Conservation (phyloP, 2,888 invertebrate species). For the Eremobia ochroleuca region DNA sequence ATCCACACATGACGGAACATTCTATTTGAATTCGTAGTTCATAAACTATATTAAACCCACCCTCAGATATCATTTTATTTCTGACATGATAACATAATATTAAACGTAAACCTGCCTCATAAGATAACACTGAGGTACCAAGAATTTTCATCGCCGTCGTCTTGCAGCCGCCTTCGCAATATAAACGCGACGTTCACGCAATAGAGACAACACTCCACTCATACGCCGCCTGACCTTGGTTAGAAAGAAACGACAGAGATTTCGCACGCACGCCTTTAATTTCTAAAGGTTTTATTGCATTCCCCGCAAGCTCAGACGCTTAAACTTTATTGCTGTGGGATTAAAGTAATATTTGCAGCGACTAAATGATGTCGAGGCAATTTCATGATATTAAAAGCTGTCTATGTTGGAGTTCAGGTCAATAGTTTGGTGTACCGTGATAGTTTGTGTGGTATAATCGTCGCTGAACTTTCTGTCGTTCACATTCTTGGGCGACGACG, state of each 20-base stretch:
- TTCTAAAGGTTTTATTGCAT: conserved; percentile 90
- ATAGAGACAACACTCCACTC: conserved; percentile 83
- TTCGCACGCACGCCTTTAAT: conserved; percentile 84
- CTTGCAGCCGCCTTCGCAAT: conserved; percentile 87
- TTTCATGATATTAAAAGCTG: conserved; percentile 89
- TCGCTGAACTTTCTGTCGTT: conserved; percentile 82
- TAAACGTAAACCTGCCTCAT: conserved; percentile 87
- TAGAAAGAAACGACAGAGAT: conserved; percentile 87
- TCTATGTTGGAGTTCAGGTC: conserved; percentile 86
- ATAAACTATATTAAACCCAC: conserved; percentile 75
- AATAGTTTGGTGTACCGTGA: conserved; percentile 86
- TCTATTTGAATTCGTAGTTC: conserved; percentile 70
- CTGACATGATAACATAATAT: conserved; percentile 86
- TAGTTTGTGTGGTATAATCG: conserved; percentile 85
- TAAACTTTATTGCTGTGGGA: conserved; percentile 90
- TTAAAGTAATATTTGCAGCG: conserved; percentile 91
- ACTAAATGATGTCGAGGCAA: conserved; percentile 90
- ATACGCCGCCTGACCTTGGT: conserved; percentile 81
- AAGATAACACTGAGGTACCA: conserved; percentile 89
- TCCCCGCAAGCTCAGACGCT: conserved; percentile 90
- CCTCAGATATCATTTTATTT: conserved; percentile 75
- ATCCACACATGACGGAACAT: conserved; percentile 34
- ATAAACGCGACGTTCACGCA: conserved; percentile 85
- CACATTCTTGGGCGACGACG: conserved; percentile 84
- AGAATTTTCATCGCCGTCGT: conserved; percentile 89